These are phyloP conservation scores for Telmatochromis brachygnathus DNA, from an alignment of 2,113 vertebrate genomes.

Conservation along the genomic window DNA sequence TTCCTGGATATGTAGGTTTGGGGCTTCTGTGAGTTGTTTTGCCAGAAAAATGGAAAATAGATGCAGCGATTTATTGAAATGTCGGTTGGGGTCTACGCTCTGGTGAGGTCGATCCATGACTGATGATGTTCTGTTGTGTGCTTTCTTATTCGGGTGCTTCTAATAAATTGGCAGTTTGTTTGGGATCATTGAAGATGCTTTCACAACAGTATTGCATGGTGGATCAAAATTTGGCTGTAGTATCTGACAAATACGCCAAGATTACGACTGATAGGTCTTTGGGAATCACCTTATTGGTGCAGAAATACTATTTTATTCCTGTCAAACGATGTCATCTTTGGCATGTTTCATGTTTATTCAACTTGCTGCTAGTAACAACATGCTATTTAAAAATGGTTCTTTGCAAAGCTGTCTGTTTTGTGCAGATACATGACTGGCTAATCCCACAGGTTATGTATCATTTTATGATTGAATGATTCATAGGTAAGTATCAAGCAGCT, in stretches of 20 bases:
- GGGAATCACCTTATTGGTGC: neutral
- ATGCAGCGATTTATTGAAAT: neutral
- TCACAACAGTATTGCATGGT: neutral
- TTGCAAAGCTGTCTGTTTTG: neutral
- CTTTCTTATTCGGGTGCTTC: neutral
- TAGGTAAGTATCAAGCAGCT: neutral
- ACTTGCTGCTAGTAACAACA: neutral
- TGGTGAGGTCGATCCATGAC: neutral
- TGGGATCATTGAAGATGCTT: neutral
- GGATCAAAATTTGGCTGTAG: neutral
- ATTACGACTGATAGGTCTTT: neutral
- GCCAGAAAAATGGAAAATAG: neutral
- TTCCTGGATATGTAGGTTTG: neutral
- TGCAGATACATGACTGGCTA: neutral
- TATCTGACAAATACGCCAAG: neutral
- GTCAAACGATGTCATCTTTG: neutral
- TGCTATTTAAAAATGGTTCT: neutral
- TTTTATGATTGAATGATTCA: neutral
- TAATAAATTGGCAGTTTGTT: neutral
- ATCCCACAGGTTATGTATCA: neutral
- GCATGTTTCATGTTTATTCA: neutral
- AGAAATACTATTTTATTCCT: neutral
- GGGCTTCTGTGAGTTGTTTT: neutral
- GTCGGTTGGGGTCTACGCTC: neutral
- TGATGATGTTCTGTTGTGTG: neutral